Base-by-base conservation (phyloP, 1,140 invertebrate species). In the Paralvinella palmiformis region DNA sequence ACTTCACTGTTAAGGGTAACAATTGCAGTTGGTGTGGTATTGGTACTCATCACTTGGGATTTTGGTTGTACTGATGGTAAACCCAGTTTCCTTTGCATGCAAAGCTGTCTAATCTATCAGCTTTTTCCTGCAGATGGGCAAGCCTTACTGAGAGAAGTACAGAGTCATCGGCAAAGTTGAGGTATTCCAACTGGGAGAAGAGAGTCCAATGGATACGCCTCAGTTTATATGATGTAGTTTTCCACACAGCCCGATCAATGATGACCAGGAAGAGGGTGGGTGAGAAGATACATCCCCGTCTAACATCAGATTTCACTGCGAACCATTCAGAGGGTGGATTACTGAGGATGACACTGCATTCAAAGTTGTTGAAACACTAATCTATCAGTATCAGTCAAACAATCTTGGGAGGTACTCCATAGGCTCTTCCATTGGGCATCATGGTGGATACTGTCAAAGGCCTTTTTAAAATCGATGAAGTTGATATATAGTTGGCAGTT, bases 141-240 rank as follows among this genome's bases (percentile, higher is more conserved):
- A 15, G 22, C 31, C 29, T 56, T 24, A 27, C 22, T 32, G 53
- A 56, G 2, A 56, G 53, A 32, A 56, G 3, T 56, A 27, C 20
- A 24, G 29, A 24, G 53, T 56, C 53, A 56, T 56, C 53, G 53
- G 20, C 53, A 56, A 56, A 56, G 53, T 56, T 27, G 22, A 56
- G 20, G 20, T 56, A 10, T 24, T 56, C 53, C 31, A 56, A 32
- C 31, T 56, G 53, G 31, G 53, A 27, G 22, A 56, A 27, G 2
- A 56, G 53, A 56, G 53, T 56, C 53, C 53, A 3, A 10, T 41
- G 37, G 10, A 41, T 41, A 10, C 37, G n/a, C n/a, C n/a, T n/a
- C n/a, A 24, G 44, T 2, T 48, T 48, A 48, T 3, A n/a, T 48
- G 44, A 3, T 48, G 44, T 10, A 2, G 44, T 48, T 10, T 48